Evolutionary conservation across 2,113 vertebrate species (phyloP), one percentile per base, ranked within the genome.

Genomic region (Collichthys lucidus): DNA sequence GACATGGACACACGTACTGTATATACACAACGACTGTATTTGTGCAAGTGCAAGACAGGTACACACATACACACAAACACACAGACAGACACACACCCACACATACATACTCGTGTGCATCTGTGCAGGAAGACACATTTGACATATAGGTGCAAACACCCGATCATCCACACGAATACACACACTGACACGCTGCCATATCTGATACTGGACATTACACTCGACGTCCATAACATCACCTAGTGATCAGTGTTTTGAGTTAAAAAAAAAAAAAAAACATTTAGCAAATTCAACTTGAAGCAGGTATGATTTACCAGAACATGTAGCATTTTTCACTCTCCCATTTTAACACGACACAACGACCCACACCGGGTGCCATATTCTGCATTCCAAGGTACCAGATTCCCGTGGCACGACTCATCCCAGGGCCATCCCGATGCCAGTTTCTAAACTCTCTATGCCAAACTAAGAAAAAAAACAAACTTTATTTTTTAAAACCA

Each of bases 401-500:
- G 64, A 81, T 65, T 74, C 79, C 79, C 11, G 14, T 78, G 77
- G 80, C 86, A 79, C 72, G 64, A 80, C 67, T 90, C 86, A 92
- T 86, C 65, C 82, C 86, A 88, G 85, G 85, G 76, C 86, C 91
- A 85, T 86, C 83, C 78, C 14, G 11, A 91, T 80, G 88, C 91
- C 91, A 89, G 87, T 92, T 91, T 91, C 80, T 90, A 92, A 93
- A 91, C 92, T 94, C 91, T 95, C 93, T 94, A 95, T 95, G 95
- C 94, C 95, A 95, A 95, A 95, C 93, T 92, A 89, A 92, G 86
- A 85, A 65, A 79, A 87, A 65, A 79, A 87, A 85, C 76, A 85
- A 91, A 83, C 83, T 93, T 94, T 95, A 92, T 95, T 95, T 95
- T 94, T 94, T 91, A 95, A 95, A 95, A 95, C 95, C 95, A 96